These are phyloP conservation scores for Phodopus roborovskii DNA, from an alignment of 2,113 vertebrate genomes.

Conservation along the genomic window DNA sequence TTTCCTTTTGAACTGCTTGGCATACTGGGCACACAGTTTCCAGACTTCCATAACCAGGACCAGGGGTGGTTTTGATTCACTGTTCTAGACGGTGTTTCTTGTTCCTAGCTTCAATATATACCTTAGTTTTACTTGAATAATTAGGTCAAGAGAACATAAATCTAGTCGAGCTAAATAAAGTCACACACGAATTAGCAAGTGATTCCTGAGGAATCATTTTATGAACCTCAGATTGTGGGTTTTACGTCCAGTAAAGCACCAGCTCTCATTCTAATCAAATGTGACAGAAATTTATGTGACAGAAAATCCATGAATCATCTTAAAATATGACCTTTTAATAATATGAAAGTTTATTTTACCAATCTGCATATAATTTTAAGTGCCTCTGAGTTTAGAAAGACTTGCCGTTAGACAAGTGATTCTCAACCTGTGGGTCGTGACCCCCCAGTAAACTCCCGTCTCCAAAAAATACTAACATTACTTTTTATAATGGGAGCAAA, in stretches of 20 bases:
- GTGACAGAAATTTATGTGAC: not conserved
- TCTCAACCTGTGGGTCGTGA: not conserved
- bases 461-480: not conserved
- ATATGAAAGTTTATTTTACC: not conserved
- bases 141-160: not conserved
- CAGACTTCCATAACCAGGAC: not conserved
- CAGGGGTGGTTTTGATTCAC: slow-evolving; percentile 45
- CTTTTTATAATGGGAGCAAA: not conserved
- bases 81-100: slow-evolving; percentile 2
- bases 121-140: slow-evolving; percentile 32
- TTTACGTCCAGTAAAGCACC: not conserved
- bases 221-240: not conserved
- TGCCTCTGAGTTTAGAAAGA: not conserved
- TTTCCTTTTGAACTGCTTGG: slow-evolving; percentile 58
- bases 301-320: not conserved
- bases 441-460: not conserved
- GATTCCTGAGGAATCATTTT: not conserved
- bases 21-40: not conserved
- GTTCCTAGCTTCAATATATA: not conserved
- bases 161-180: slow-evolving; percentile 19
- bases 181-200: not conserved
- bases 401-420: not conserved
- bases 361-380: not conserved
- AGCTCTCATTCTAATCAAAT: slow-evolving; percentile 9
- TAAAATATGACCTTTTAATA: slow-evolving; percentile 25